Conservation (phyloP, 2,113 vertebrate species). For the Speoplatyrhinus poulsoni region DNA sequence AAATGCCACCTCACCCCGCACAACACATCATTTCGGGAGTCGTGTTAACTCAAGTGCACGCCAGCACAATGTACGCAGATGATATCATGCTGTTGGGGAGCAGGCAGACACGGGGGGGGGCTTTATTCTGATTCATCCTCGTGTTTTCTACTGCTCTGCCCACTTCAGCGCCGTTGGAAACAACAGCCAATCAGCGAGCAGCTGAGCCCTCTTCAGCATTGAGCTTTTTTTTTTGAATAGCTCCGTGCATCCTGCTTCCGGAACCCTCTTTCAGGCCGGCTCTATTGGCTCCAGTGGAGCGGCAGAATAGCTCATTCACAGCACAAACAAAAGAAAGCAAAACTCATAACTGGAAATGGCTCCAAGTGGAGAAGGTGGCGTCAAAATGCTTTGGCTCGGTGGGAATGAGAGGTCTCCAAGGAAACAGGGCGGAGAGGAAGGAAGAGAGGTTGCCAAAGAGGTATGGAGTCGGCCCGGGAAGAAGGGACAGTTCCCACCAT, state of each 20-base stretch:
- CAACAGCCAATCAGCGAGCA: constrained; percentile 57
- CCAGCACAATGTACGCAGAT: constrained; percentile 60
- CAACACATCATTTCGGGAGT: neutral
- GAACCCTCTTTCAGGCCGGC: constrained; percentile 50
- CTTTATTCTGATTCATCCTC: constrained; percentile 39
- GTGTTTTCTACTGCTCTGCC: constrained; percentile 33
- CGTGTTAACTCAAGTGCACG: constrained; percentile 50
- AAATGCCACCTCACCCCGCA: neutral
- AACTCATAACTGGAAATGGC: constrained; percentile 25
- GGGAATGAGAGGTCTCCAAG: neutral
- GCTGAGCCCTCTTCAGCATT: constrained; percentile 30
- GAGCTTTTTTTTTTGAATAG: constrained; percentile 35
- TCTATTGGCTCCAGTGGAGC: constrained; percentile 58
- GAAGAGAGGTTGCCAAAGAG: neutral
- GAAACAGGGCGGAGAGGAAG: neutral
- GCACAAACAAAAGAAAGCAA: constrained; percentile 30
- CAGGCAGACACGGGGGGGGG: constrained; percentile 42
- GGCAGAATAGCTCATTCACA: constrained; percentile 56
- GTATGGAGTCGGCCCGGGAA: neutral
- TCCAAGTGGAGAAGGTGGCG: constrained; percentile 19
- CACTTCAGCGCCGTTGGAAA: constrained; percentile 28
- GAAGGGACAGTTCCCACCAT: neutral
- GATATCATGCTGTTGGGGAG: constrained; percentile 31
- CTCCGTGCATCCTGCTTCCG: constrained; percentile 42
- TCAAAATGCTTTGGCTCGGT: constrained; percentile 5